Evolutionary conservation across 37 sponge, comb jelly and placozoan genomes (phyloP), one percentile per base, ranked within the genome.

Genomic region (Cliona cf. orientalis): DNA sequence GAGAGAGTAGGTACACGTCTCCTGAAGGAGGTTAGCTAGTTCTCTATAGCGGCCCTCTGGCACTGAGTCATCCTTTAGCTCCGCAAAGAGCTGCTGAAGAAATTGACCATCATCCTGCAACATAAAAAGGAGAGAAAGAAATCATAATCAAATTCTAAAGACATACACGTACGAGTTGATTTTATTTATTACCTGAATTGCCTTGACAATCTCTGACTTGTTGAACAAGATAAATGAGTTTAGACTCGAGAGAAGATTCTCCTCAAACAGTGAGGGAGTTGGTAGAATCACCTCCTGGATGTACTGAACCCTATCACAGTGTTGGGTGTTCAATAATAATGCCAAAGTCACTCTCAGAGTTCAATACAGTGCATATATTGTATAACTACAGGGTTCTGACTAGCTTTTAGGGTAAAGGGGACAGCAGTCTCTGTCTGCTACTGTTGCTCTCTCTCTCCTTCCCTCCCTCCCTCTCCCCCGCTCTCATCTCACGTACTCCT

Each of bases 221-320:
- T 91, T 89, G 74, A 94, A 94, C 31, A 90, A 66, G 42, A 96
- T 64, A 56, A 92, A 82, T 5, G 93, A 84, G 67, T 90, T 90
- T 36, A 99, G 84, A 12, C 93, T 86, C 2, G 95, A 91, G 81
- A 94, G 81, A 78, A 94, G 80, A 73, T 98, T 91, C 90, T 96
- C 99, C 60, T 99, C 99, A 71, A 99, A 99, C 40, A 99, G 91
- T 31, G 95, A 92, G 14, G 95, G 99, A 34, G 97, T 96, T 29
- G 99, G 97, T 26, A 96, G 74, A 33, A 98, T 89, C 12, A 94
- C 95, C 44, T 98, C 99, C 72, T 94, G 96, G 28, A 98, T 92
- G 69, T 94, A 98, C 72, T 84, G 84, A 2, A 92, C 80, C 67
- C 84, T 81, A 75, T 91, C 94, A 49, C 53, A 49, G 53, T 49